Conservation (phyloP, 2,797 vertebrate genomes). For the Anguilla megastoma region DNA sequence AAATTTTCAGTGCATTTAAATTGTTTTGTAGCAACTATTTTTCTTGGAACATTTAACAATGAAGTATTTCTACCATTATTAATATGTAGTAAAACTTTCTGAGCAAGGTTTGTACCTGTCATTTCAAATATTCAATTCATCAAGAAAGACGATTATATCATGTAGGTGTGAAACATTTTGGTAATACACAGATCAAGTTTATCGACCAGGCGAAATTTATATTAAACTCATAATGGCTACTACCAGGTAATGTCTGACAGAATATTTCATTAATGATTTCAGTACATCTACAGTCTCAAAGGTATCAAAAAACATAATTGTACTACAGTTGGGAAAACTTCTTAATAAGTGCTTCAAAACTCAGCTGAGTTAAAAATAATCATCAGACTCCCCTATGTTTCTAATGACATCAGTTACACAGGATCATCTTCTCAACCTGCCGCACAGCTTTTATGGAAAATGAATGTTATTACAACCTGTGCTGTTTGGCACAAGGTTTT, state of each 20-base stretch:
- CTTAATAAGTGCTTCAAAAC: slow-evolving; percentile 64
- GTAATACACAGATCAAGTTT: neutral
- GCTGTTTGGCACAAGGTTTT: neutral
- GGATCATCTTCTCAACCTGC: slow-evolving; percentile 93
- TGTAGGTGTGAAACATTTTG: neutral
- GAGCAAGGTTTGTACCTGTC: neutral
- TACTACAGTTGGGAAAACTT: slow-evolving; percentile 57
- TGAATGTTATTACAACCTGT: neutral
- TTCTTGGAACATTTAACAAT: neutral
- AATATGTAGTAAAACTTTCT: neutral
- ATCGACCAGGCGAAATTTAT: too few relatives aligned
- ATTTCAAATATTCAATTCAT: neutral
- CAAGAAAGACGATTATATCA: neutral
- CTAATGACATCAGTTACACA: slow-evolving; percentile 98
- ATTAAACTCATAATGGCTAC: neutral
- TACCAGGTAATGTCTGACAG: slow-evolving; percentile 45
- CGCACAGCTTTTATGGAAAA: neutral
- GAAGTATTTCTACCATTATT: neutral
- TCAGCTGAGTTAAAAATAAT: slow-evolving; percentile 63
- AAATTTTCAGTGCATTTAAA: neutral
- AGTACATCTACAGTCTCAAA: slow-evolving; percentile 65
- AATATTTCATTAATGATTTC: slow-evolving; percentile 74
- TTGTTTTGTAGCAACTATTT: neutral
- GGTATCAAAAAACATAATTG: slow-evolving; percentile 78
- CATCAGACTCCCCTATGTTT: slow-evolving; percentile 87